These are phyloP conservation scores for Heterohyrax brucei DNA, from an alignment of 2,797 vertebrate species.

Conservation along the genomic window DNA sequence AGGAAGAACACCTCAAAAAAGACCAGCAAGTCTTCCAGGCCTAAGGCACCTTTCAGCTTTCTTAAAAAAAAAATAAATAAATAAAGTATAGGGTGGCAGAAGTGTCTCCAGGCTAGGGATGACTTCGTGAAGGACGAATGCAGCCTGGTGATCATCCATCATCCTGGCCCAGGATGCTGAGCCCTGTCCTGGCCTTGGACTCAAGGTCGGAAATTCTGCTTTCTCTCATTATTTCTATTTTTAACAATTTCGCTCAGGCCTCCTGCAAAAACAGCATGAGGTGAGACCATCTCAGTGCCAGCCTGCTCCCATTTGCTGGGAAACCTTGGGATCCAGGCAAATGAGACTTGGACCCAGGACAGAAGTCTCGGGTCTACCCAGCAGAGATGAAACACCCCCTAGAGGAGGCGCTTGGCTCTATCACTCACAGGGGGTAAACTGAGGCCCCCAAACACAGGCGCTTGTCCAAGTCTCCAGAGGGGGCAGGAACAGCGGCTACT, in stretches of 20 bases:
- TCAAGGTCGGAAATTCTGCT: constrained; percentile 82
- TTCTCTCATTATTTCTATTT: constrained; percentile 87
- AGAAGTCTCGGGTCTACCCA: background rate
- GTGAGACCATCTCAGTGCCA: constrained; percentile 71
- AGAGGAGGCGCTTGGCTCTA: background rate
- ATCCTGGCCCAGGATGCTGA: constrained; percentile 54
- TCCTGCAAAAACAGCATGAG: constrained; percentile 85
- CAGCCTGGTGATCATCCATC: constrained; percentile 73
- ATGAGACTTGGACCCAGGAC: background rate
- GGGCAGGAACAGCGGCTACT: background rate
- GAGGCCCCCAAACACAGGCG: background rate
- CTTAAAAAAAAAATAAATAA: background rate
- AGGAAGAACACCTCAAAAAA: background rate
- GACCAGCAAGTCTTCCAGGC: background rate
- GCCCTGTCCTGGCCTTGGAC: constrained; percentile 70
- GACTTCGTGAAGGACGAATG: constrained; percentile 77
- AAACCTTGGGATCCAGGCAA: constrained; percentile 62
- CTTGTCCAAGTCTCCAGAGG: no score
- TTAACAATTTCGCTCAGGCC: constrained; percentile 77
- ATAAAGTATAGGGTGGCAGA: background rate
- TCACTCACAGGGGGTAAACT: background rate
- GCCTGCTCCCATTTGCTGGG: constrained; percentile 65
- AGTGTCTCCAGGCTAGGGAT: constrained; percentile 75
- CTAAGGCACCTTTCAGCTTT: background rate
- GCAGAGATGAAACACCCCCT: background rate